These are phyloP conservation scores for Beris morrisii DNA, from an alignment of 2,888 invertebrate genomes.

Conservation along the genomic window DNA sequence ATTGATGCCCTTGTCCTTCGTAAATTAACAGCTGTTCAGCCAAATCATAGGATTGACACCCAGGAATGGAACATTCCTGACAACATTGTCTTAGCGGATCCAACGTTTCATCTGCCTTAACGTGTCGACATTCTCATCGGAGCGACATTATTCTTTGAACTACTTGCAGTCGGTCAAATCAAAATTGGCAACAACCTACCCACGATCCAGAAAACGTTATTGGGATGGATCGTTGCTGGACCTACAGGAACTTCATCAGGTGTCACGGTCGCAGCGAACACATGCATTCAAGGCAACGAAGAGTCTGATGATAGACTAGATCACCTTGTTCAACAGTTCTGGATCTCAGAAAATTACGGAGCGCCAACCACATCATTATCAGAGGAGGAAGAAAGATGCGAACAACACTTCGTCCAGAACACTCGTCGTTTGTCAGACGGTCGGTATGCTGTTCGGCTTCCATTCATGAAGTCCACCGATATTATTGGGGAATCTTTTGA, in stretches of 20 bases:
- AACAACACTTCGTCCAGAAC: background rate
- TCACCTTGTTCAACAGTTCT: background rate
- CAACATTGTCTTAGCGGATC: constrained; percentile 12
- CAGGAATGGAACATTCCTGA: too few species aligned
- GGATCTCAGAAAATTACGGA: background rate
- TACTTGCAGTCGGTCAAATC: constrained; percentile 22
- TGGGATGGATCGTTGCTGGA: constrained; percentile 19
- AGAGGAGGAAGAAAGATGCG: background rate
- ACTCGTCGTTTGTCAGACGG: background rate
- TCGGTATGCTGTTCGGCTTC: constrained; percentile 1
- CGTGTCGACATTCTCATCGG: constrained; percentile 25
- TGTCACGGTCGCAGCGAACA: too few species aligned
- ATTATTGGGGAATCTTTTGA: background rate
- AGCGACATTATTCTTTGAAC: constrained; percentile 8
- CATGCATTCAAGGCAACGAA: background rate
- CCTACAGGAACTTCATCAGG: background rate
- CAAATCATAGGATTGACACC: too few species aligned
- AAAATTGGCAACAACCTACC: constrained; percentile 14
- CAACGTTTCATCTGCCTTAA: constrained; percentile 21
- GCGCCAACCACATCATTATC: background rate
- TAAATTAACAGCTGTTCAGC: too few species aligned
- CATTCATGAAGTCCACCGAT: background rate
- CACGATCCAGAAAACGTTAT: constrained; percentile 18
- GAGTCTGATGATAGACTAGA: background rate
- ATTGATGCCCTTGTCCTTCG: too few species aligned